Base-by-base conservation (phyloP, 92 coral and sea anemone species). In the Ricordea florida region DNA sequence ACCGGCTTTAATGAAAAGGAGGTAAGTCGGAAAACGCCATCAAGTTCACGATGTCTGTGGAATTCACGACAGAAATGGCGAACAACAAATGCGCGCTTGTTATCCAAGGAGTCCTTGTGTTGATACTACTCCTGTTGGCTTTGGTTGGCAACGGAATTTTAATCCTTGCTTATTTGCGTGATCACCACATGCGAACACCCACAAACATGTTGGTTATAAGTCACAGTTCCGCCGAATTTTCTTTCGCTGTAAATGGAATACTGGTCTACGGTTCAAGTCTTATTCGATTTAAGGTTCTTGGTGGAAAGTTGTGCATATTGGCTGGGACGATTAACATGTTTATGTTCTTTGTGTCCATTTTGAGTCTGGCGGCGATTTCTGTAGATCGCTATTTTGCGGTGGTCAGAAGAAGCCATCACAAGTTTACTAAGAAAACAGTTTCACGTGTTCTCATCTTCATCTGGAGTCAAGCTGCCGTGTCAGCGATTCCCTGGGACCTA, bases 301-400 rank as follows among this genome's bases (percentile, higher is more conserved):
- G 42, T 0, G 78, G 81, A 14, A 67, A 57, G 11, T 59, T 83
- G 25, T 89, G 94, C 64, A 81, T 81, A 14, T 57, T 89, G 21
- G 70, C 83, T 30, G 91, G 90, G 17, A 85, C 84, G 13, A 70
- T 79, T 16, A 80, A 85, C 80, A 58, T 81, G 23, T 80, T 85
- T 55, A 80, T 89, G 52, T 89, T 89, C 69, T 80, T 76, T 27
- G 80, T 81, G 0, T 85, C 91, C 10, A 74, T 85, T 3, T 48
- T 89, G 9, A 89, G 94, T 28, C 57, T 89, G 38, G 74, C 94
- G 3, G 89, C 91, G 20, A 85, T 89, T 26, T 63, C 91, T 27
- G 90, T 80, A 18, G 89, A 89, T 35, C 90, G 94, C 5, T 89
- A 89, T 52, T 44, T 85, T 58, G 94, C 94, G 10, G 94, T 89